Evolutionary conservation across 1,140 invertebrate genomes (phyloP).

Genomic region (Bathynomus jamesi): DNA sequence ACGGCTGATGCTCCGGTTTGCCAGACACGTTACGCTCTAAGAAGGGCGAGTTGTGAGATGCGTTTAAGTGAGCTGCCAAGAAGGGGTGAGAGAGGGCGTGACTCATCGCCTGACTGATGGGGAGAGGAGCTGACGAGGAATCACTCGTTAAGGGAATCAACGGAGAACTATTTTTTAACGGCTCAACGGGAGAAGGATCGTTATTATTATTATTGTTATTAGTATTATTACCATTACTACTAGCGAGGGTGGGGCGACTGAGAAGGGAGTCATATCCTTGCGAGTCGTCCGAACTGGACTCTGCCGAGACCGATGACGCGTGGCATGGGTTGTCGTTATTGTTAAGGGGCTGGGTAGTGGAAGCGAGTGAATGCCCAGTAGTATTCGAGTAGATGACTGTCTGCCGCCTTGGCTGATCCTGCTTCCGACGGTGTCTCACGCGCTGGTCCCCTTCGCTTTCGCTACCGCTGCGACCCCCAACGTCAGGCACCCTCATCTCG

Average conservation of each 20-base stretch:
- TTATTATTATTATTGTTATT: too few relatives aligned
- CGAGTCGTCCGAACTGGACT: constrained; percentile 32
- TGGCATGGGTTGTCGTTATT: too few relatives aligned
- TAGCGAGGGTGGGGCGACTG: constrained; percentile 1
- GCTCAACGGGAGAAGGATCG: constrained; percentile 16
- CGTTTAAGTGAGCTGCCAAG: constrained; percentile 29
- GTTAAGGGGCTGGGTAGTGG: not conserved
- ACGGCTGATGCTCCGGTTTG: not conserved
- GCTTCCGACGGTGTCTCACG: constrained; percentile 30
- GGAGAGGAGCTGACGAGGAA: constrained; percentile 4
- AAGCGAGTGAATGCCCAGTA: not conserved
- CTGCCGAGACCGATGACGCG: not conserved
- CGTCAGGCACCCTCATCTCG: constrained; percentile 6
- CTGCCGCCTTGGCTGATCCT: constrained; percentile 34
- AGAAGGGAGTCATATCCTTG: constrained; percentile 26
- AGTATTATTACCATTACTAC: too few relatives aligned
- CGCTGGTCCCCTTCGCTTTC: constrained; percentile 32
- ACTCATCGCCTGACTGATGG: constrained; percentile 36
- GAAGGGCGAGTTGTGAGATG: constrained; percentile 15
- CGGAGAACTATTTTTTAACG: constrained; percentile 6
- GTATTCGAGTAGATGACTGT: constrained; percentile 30
- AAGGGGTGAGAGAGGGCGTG: constrained; percentile 36
- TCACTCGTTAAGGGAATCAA: constrained; percentile 5
- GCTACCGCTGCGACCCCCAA: constrained; percentile 25
- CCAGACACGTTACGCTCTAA: not conserved